Percentiles rank a stretch among this genome's conserved stretches.
Evolutionary conservation across 2,113 vertebrate species (phyloP).

Genomic region (Rutilus rutilus): DNA sequence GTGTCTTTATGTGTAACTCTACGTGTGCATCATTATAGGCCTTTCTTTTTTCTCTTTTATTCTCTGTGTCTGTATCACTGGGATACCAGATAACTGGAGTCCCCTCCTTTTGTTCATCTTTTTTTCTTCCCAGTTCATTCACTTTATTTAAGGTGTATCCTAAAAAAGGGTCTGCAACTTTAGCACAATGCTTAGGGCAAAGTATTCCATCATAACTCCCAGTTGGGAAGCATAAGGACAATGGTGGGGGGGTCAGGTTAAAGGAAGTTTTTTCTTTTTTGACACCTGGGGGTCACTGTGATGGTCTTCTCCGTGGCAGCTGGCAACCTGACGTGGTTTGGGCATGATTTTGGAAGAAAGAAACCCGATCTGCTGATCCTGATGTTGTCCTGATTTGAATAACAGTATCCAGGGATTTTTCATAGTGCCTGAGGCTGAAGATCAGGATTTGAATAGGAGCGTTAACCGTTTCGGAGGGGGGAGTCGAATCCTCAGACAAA

Average conservation of each 20-base stretch:
- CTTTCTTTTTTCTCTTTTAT: neutral
- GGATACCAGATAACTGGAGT: constrained; percentile 4
- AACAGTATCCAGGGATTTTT: constrained; percentile 56
- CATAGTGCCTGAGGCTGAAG: constrained; percentile 44
- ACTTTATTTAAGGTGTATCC: constrained; percentile 50
- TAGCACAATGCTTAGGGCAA: constrained; percentile 50
- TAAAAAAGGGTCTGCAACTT: constrained; percentile 39
- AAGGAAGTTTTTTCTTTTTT: neutral
- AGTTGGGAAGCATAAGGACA: constrained; percentile 37
- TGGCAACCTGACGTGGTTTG: constrained; percentile 49
- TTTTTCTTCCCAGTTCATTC: constrained; percentile 6
- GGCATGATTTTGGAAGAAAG: constrained; percentile 44
- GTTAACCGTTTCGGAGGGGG: neutral
- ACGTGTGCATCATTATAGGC: neutral
- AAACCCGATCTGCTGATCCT: constrained; percentile 62
- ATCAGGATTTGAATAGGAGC: constrained; percentile 49
- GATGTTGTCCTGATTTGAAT: constrained; percentile 65
- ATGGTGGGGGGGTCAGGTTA: constrained; percentile 41
- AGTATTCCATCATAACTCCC: constrained; percentile 34
- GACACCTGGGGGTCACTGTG: constrained; percentile 36
- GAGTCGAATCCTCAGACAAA: neutral
- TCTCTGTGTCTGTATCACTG: neutral
- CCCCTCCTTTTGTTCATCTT: constrained; percentile 8
- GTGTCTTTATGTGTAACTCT: neutral
- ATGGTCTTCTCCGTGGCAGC: constrained; percentile 44